Evolutionary conservation across 2,113 vertebrate genomes (phyloP).

Genomic region (Spizaetus ornatus): DNA sequence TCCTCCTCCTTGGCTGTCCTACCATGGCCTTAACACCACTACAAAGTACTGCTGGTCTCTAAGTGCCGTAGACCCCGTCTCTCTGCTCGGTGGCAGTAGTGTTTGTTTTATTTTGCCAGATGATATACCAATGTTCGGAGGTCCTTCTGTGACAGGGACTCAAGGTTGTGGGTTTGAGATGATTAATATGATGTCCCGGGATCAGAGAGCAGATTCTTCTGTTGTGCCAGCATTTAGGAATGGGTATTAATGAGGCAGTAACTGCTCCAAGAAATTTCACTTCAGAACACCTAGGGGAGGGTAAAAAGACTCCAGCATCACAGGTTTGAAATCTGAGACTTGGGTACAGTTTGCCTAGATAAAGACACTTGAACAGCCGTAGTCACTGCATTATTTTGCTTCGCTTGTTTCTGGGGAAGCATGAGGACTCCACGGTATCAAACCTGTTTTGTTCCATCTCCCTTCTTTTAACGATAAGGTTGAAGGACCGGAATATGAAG

Average conservation of each 20-base stretch:
- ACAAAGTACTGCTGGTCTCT: not conserved
- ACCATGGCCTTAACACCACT: not conserved
- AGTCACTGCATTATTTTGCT: constrained; percentile 30
- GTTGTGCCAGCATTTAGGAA: not conserved
- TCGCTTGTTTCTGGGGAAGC: constrained; percentile 11
- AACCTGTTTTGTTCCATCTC: constrained; percentile 17
- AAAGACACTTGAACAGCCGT: not conserved
- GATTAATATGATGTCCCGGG: not conserved
- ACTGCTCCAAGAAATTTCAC: not conserved
- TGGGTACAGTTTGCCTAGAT: not conserved
- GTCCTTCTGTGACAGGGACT: not conserved
- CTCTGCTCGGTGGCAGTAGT: not conserved
- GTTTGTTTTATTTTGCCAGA: not conserved
- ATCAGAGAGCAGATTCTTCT: not conserved
- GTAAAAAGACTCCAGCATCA: constrained; percentile 15
- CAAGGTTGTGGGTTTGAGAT: not conserved
- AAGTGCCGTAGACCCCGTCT: not conserved
- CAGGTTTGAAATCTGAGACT: constrained; percentile 22
- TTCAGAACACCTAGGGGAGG: not conserved
- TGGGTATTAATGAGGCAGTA: not conserved
- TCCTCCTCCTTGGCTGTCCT: not conserved
- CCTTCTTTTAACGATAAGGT: constrained; percentile 66
- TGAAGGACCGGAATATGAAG: constrained; percentile 82
- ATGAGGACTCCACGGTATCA: not conserved
- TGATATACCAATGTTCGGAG: not conserved